Evolutionary conservation across 2,888 invertebrate genomes (phyloP).

Genomic region (Aphrophora alni): DNA sequence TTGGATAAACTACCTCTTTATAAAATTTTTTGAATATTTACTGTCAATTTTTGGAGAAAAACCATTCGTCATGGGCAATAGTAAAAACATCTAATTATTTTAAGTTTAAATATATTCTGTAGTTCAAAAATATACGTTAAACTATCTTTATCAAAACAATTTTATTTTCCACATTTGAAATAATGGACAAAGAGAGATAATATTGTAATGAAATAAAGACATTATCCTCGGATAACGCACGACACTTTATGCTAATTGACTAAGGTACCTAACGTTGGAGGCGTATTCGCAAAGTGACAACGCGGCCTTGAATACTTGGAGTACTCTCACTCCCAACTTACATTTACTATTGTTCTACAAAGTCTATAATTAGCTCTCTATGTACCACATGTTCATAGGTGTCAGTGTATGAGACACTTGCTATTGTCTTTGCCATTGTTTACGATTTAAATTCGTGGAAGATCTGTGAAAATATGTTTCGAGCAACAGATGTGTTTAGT

Average conservation of each 20-base stretch:
- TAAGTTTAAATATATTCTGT: no score
- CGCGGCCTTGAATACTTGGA: neutral
- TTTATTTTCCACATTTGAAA: no score
- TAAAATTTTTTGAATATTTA: no score
- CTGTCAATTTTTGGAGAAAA: no score
- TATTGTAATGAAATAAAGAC: neutral
- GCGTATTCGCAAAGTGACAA: neutral
- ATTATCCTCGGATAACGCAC: neutral
- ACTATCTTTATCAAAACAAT: no score
- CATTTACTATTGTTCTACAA: neutral
- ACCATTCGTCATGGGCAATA: no score
- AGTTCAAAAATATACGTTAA: no score
- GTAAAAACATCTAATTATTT: no score
- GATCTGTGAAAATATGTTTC: no score
- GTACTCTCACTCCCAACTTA: no score
- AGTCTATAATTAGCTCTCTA: neutral
- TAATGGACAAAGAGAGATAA: neutral
- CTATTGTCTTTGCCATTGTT: neutral
- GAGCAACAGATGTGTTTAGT: neutral
- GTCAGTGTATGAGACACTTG: neutral
- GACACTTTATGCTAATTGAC: neutral
- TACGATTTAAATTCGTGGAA: slow-evolving; percentile 2
- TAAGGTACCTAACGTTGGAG: neutral
- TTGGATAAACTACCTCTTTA: no score
- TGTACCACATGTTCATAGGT: neutral